These are phyloP conservation scores for Triplophysa siluroides DNA, from an alignment of 2,113 vertebrate genomes.

Conservation along the genomic window DNA sequence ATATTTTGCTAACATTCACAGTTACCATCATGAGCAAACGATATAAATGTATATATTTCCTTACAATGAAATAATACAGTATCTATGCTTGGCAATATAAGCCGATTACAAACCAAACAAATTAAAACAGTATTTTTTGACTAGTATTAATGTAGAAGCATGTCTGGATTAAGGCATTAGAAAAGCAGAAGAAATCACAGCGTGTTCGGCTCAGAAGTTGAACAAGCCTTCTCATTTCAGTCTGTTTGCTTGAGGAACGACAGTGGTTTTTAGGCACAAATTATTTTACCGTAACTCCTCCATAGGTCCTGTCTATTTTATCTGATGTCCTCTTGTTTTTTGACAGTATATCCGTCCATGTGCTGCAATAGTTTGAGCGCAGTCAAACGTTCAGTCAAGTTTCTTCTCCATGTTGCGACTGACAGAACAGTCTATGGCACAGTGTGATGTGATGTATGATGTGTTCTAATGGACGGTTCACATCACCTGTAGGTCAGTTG, in stretches of 20 bases:
- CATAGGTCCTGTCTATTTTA: background rate
- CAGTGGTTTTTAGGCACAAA: conserved; percentile 8
- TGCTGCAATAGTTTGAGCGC: background rate
- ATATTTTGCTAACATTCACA: background rate
- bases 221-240: background rate
- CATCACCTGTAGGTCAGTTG: conserved; percentile 52
- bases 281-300: background rate
- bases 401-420: background rate
- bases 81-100: background rate
- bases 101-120: background rate
- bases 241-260: background rate
- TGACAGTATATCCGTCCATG: background rate
- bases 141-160: background rate
- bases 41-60: background rate
- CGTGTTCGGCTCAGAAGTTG: background rate
- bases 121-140: background rate
- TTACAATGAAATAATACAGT: background rate
- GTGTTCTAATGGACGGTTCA: background rate
- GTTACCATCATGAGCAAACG: background rate
- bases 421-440: background rate
- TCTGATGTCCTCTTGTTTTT: background rate
- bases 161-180: conserved; percentile 10
- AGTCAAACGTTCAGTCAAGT: conserved; percentile 2
- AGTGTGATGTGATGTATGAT: background rate
- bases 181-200: conserved; percentile 2